phyloP scores from a whole-genome alignment of 2,113 vertebrate genomes.

The Perccottus glenii region DNA sequence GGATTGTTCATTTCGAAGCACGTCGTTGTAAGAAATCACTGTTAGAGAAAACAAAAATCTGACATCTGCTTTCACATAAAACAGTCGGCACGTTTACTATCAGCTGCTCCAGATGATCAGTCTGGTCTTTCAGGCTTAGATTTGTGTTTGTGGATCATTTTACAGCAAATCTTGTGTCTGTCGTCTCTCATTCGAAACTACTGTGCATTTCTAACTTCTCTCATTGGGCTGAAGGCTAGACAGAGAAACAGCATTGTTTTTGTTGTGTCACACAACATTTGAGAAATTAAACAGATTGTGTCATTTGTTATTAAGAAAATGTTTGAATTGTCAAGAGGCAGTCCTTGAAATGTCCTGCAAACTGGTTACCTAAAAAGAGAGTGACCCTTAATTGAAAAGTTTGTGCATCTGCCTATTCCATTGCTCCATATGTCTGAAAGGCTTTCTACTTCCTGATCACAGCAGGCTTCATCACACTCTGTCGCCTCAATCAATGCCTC shows the following conservation, averaged over 20 bases:
- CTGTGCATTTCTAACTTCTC: conserved; percentile 1
- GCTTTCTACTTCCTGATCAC: conserved; percentile 64
- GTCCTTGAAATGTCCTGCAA: not conserved
- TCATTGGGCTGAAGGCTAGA: not conserved
- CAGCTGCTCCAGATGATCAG: conserved; percentile 1
- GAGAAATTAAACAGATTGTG: too few species aligned
- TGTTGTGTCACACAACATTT: not conserved
- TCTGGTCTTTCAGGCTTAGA: conserved; percentile 14
- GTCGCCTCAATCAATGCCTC: conserved; percentile 67
- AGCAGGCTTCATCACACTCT: conserved; percentile 40
- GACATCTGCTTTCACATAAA: conserved; percentile 34
- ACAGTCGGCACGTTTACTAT: conserved; percentile 18
- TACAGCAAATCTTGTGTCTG: not conserved
- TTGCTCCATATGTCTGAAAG: conserved; percentile 62
- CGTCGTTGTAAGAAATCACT: conserved; percentile 46
- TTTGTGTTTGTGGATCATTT: conserved; percentile 3
- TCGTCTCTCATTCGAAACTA: conserved; percentile 17
- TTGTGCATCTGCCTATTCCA: conserved; percentile 44
- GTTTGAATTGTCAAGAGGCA: too few species aligned
- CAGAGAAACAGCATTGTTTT: not conserved
- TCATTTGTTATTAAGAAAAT: not conserved
- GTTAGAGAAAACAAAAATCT: conserved; percentile 27
- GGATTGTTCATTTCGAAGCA: conserved; percentile 62
- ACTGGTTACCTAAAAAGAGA: not conserved
- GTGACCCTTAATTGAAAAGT: not conserved